A percentile compares a stretch with the other conserved stretches of the same genome.
Evolutionary conservation across 2,888 invertebrate genomes (phyloP).

Genomic region (Thysanoteuthis rhombus): DNA sequence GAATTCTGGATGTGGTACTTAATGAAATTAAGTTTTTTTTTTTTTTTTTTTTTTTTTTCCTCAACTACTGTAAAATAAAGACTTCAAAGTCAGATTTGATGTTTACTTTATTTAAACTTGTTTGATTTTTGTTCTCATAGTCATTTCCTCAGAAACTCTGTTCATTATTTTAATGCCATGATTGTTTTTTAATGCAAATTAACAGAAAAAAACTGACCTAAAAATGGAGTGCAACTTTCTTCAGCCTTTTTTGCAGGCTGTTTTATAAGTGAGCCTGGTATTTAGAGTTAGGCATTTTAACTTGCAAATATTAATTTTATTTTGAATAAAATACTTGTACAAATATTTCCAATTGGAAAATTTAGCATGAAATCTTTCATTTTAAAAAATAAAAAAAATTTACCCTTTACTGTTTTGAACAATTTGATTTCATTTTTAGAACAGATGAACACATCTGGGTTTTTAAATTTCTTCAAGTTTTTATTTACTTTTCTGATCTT

Average conservation of each 20-base stretch:
- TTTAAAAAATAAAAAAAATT: not conserved
- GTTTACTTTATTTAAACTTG: slow-evolving; percentile 17
- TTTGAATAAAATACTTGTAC: slow-evolving; percentile 2
- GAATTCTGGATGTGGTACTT: slow-evolving; percentile 26
- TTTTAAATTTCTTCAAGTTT: not conserved
- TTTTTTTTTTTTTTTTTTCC: slow-evolving; percentile 18
- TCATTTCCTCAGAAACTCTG: not conserved
- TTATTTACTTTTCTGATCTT: too few relatives aligned
- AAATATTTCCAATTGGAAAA: not conserved
- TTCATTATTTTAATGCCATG: not conserved
- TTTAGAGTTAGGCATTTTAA: not conserved
- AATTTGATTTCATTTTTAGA: not conserved
- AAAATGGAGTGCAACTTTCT: too few relatives aligned
- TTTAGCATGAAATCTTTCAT: slow-evolving; percentile 12
- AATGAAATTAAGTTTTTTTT: not conserved
- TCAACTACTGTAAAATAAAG: slow-evolving; percentile 32
- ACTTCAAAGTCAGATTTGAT: slow-evolving; percentile 22
- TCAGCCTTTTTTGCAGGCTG: not conserved
- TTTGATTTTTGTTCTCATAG: not conserved
- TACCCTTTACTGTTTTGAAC: not conserved
- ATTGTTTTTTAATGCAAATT: not conserved
- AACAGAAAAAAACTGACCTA: too few relatives aligned
- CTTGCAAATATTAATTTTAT: not conserved
- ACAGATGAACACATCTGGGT: not conserved
- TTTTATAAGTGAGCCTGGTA: not conserved